Evolutionary conservation across 2,113 vertebrate genomes (phyloP).

Genomic region (Tetraodon nigroviridis): DNA sequence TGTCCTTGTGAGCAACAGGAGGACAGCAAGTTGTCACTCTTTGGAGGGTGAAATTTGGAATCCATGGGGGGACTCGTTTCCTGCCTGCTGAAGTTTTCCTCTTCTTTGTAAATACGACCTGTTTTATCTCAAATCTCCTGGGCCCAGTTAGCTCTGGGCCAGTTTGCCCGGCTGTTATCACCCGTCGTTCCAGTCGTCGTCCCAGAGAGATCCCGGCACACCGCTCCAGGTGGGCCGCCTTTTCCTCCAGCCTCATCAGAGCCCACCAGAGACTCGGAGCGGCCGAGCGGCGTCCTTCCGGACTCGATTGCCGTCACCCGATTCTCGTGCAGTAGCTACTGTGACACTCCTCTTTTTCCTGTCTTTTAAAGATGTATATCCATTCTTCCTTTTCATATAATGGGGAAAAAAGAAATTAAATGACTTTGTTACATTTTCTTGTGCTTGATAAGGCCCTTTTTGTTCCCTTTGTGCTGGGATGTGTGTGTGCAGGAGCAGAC

Average conservation of each 20-base stretch:
- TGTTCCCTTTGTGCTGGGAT: not conserved
- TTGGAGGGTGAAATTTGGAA: conserved; percentile 26
- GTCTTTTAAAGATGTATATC: conserved; percentile 36
- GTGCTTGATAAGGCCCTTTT: not conserved
- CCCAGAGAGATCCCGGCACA: conserved; percentile 46
- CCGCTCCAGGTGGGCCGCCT: conserved; percentile 42
- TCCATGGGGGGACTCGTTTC: conserved; percentile 16
- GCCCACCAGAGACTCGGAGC: conserved; percentile 12
- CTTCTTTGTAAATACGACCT: conserved; percentile 42
- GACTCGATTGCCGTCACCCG: conserved; percentile 51
- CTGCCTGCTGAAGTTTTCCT: conserved; percentile 39
- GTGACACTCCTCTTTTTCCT: conserved; percentile 35
- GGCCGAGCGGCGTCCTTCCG: conserved; percentile 22
- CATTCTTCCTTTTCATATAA: conserved; percentile 55
- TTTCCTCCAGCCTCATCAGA: conserved; percentile 46
- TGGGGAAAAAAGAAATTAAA: conserved; percentile 55
- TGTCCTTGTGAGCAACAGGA: conserved; percentile 7
- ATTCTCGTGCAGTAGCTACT: conserved; percentile 53
- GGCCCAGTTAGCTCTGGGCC: conserved; percentile 23
- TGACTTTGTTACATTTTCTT: conserved; percentile 33
- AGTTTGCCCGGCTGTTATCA: conserved; percentile 21
- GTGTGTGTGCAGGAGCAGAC: not conserved
- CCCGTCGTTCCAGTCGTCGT: conserved; percentile 21
- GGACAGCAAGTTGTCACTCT: conserved; percentile 1
- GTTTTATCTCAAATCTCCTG: conserved; percentile 32